Base-by-base conservation (phyloP, 2,113 vertebrate genomes). In the Benitochromis conjunctus region DNA sequence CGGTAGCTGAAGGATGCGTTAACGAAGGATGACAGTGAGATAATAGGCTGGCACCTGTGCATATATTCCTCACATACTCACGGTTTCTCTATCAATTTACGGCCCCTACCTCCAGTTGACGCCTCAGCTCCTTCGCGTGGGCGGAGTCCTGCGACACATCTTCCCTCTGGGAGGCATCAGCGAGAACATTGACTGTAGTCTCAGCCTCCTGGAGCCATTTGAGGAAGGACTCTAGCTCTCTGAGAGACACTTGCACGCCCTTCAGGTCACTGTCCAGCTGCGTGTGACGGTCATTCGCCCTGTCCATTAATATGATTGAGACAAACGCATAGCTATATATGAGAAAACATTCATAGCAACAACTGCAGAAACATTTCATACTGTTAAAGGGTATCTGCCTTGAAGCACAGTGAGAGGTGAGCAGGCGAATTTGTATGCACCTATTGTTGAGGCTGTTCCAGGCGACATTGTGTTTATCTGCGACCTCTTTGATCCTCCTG, bases 171-270 rank as follows among this genome's bases (percentile, higher is more conserved):
- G 97, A 97, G 81, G 98, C 97, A 34, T 98, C 97, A 0, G 96
- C 96, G 76, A 99, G 95, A 79, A 98, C 97, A 16, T 98, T 99
- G 58, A 97, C 93, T 0, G 98, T 98, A 0, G 98, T 97, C 94
- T 99, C 98, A 1, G 98, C 97, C 94, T 99, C 98, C 86, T 98
- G 98, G 43, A 99, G 95, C 99, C 99, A 99, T 91, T 98, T 98
- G 6, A 98, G 95, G 86, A 99, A 98, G 88, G 94, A 95, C 92
- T 99, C 99, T 84, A 99, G 94, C 91, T 99, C 97, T 89, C 95
- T 94, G 64, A 97, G 97, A 43, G 96, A 97, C 86, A 94, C 86
- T 95, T 99, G 98, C 10, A 98, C 93, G 1, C 87, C 92, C 93
- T 96, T 98, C 86, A 98, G 92, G 14, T 99, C 98, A 1, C 66